These are phyloP conservation scores for Myxocyprinus asiaticus DNA, from an alignment of 2,113 vertebrate genomes.

Conservation along the genomic window DNA sequence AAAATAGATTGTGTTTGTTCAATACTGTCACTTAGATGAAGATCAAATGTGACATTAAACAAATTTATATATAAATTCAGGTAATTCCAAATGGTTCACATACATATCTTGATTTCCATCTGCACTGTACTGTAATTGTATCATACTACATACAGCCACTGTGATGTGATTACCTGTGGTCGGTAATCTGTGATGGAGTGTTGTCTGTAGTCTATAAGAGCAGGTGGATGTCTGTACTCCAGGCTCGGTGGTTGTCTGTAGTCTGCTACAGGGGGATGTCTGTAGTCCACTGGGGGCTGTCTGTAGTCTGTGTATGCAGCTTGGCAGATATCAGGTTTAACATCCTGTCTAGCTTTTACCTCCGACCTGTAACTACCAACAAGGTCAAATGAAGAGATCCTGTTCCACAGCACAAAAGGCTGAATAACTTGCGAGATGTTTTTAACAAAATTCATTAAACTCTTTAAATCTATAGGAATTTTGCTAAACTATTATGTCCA, in stretches of 20 bases:
- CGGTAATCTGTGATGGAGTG: slow-evolving; percentile 93
- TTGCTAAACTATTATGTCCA: background rate
- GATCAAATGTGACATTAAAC: no score
- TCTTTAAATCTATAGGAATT: background rate
- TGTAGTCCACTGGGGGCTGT: slow-evolving; percentile 94
- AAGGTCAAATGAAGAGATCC: slow-evolving; percentile 40
- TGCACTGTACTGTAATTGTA: no score
- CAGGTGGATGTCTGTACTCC: slow-evolving; percentile 91
- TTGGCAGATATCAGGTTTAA: slow-evolving; percentile 96
- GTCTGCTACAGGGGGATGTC: slow-evolving; percentile 91
- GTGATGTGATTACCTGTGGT: slow-evolving; percentile 81
- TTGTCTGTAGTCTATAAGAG: slow-evolving; percentile 92
- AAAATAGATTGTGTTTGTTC: no score
- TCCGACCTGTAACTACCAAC: slow-evolving; percentile 87
- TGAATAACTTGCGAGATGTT: no score
- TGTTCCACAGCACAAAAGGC: background rate
- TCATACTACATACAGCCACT: background rate
- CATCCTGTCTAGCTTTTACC: slow-evolving; percentile 98
- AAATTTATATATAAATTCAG: no score
- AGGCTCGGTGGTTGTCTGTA: slow-evolving; percentile 91
- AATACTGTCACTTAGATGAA: no score
- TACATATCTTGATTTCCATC: no score
- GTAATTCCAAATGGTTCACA: no score
- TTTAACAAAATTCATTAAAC: no score
- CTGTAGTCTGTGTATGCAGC: slow-evolving; percentile 93